Conservation (phyloP, 2,797 vertebrate genomes). For the Gobionotothen gibberifrons region DNA sequence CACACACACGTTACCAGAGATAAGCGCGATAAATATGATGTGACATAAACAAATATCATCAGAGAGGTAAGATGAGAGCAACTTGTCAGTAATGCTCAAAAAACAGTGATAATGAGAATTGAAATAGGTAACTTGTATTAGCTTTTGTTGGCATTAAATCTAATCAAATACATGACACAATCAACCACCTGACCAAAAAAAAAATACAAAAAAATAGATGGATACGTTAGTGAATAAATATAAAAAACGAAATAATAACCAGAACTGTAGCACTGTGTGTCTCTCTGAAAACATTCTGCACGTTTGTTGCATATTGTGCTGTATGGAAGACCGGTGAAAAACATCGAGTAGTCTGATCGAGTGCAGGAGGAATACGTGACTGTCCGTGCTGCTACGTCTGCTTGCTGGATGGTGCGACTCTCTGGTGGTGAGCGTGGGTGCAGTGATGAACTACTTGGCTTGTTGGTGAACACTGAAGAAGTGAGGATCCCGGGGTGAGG, state of each 20-base stretch:
- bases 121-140: constrained; percentile 22
- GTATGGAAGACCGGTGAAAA: constrained; percentile 83
- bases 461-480: constrained; percentile 69
- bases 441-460: constrained; percentile 78
- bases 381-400: constrained; percentile 70
- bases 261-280: constrained; percentile 54
- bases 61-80: constrained; percentile 31
- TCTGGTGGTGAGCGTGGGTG: constrained; percentile 56
- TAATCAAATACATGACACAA: constrained; percentile 48
- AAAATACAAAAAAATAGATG: constrained; percentile 51
- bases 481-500: constrained; percentile 47
- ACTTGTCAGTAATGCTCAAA: constrained; percentile 29
- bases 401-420: constrained; percentile 64
- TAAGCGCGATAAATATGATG: constrained; percentile 35
- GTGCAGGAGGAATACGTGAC: constrained; percentile 69
- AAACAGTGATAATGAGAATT: constrained; percentile 7
- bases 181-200: constrained; percentile 40
- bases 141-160: constrained; percentile 50
- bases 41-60: constrained; percentile 37
- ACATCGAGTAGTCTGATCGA: constrained; percentile 67
- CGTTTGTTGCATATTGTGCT: constrained; percentile 80
- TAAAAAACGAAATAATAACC: constrained; percentile 39
- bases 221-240: constrained; percentile 37
- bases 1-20: constrained; percentile 34
- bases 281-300: constrained; percentile 74